These are phyloP conservation scores for Drosophila oshimai DNA, from an alignment of 1,140 invertebrate species.

Conservation along the genomic window DNA sequence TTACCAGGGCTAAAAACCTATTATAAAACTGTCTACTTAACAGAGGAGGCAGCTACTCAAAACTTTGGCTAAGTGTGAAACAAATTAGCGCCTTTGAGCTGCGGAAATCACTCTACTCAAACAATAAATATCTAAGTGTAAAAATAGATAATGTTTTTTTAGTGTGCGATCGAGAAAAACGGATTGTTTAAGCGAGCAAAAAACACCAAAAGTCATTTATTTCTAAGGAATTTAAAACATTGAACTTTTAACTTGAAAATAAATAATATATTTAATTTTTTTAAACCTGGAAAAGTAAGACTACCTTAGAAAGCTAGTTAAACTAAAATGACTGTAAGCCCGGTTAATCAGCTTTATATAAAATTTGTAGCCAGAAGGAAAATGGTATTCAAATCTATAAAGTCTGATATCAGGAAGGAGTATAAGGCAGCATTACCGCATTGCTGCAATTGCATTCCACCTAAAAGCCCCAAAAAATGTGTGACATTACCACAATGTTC, in stretches of 20 bases:
- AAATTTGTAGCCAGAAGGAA: too few species aligned
- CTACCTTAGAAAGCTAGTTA: too few species aligned
- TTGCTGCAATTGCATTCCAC: not conserved
- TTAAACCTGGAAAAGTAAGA: not conserved
- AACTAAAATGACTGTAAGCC: too few species aligned
- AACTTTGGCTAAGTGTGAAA: constrained; percentile 17
- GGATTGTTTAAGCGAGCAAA: constrained; percentile 6
- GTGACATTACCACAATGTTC: not conserved
- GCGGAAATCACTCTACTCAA: constrained; percentile 27
- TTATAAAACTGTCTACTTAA: constrained; percentile 32
- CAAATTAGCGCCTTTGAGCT: constrained; percentile 21
- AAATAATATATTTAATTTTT: too few species aligned
- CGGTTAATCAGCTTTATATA: too few species aligned
- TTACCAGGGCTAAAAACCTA: constrained; percentile 25
- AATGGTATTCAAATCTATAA: too few species aligned
- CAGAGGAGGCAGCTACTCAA: not conserved
- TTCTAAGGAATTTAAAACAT: not conserved
- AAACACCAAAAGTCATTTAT: not conserved
- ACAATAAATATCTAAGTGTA: constrained; percentile 7
- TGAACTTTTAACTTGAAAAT: too few species aligned
- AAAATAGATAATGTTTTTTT: constrained; percentile 16
- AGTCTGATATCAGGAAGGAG: not conserved
- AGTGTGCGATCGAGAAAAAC: constrained; percentile 6
- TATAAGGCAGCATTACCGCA: not conserved
- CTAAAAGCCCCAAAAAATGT: not conserved